Evolutionary conservation across 2,888 invertebrate genomes (phyloP).

Genomic region (Timandra comae): DNA sequence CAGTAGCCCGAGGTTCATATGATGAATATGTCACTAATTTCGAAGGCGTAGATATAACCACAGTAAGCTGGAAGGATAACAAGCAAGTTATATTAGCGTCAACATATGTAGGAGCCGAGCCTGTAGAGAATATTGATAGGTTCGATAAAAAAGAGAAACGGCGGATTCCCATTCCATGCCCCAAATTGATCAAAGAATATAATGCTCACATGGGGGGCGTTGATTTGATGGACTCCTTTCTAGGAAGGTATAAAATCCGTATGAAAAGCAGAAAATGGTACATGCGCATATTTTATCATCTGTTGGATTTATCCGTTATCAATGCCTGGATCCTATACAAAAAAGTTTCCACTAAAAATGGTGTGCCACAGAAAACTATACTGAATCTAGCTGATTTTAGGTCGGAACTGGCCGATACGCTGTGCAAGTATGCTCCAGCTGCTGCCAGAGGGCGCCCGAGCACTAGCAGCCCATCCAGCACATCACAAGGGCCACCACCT

Average conservation of each 20-base stretch:
- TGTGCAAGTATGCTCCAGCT: constrained; percentile 20
- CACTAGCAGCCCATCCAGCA: constrained; percentile 16
- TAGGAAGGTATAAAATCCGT: constrained; percentile 15
- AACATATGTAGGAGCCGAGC: constrained; percentile 5
- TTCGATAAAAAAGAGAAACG: constrained; percentile 8
- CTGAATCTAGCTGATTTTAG: constrained; percentile 20
- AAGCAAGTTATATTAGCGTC: constrained; percentile 11
- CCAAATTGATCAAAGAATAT: constrained; percentile 9
- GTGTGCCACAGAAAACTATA: constrained; percentile 9
- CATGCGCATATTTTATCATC: constrained; percentile 16
- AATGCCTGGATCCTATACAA: constrained; percentile 17
- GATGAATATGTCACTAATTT: constrained; percentile 9
- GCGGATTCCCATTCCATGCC: neutral
- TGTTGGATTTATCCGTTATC: constrained; percentile 15
- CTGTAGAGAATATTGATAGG: constrained; percentile 6
- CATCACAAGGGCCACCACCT: constrained; percentile 12
- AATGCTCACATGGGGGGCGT: neutral
- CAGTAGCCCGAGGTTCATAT: constrained; percentile 9
- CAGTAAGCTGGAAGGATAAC: constrained; percentile 16
- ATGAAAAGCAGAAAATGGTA: constrained; percentile 20
- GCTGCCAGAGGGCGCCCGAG: constrained; percentile 22
- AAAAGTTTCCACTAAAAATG: constrained; percentile 11
- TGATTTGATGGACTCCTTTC: constrained; percentile 2
- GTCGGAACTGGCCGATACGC: constrained; percentile 13
- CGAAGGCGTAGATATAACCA: constrained; percentile 13